Base-by-base conservation (phyloP, 2,113 vertebrate species). In the Dicentrarchus labrax region DNA sequence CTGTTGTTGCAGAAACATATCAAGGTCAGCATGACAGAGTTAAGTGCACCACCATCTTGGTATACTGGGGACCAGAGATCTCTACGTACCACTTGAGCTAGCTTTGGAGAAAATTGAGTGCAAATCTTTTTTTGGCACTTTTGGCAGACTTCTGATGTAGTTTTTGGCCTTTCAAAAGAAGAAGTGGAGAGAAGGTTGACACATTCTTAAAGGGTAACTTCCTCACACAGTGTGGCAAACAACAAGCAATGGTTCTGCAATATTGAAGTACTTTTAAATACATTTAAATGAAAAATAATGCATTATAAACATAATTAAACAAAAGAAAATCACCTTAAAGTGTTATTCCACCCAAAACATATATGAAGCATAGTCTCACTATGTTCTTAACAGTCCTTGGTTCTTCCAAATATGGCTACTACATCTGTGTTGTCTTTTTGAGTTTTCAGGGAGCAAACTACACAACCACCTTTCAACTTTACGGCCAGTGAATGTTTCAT, bases 51-150 rank as follows among this genome's bases (percentile, higher is more conserved):
- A 4, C n/a, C 19, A 47, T 5, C 19, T 8, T n/a, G 4, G 7
- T 10, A 8, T 60, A n/a, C 13, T 21, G 13, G 6, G 41, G 8
- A 43, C 16, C 8, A 2, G 13, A 30, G 17, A 53, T 15, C 1
- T 36, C 3, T 21, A 45, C 92, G 75, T 97, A 99, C 98, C 97
- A 76, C 96, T 91, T 69, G 97, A 95, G 88, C 95, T 97, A 0
- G 96, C 95, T 12, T 96, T 95, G 89, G 96, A 96, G 94, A 99
- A 93, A 87, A 99, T 53, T 0, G 93, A 91, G 50, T 96, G 95
- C 93, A 99, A 95, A 81, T 98, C 97, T 94, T 97, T 99, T 86
- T 99, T 98, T 88, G 96, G 96, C 65, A 98, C 92, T 88, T 97
- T 97, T 0, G 97, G 95, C 12, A 99, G 95, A 73, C 96, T 97